Base-by-base conservation (phyloP, 2,888 invertebrate species). In the Chydorus sphaericus region DNA sequence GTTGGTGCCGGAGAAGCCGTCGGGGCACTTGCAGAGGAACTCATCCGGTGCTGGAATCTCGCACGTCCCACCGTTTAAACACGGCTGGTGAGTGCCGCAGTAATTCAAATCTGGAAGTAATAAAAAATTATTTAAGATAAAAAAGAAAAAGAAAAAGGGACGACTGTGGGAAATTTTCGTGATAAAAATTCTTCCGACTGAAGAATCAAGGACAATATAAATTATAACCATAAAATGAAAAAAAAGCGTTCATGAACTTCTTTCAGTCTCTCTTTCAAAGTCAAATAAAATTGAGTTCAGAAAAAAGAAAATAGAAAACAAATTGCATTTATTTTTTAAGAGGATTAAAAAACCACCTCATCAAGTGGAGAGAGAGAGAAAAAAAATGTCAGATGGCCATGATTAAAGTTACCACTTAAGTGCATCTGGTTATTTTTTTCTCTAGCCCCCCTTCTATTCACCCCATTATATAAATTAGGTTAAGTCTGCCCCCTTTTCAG, bases 21-120 rank as follows among this genome's bases (percentile, higher is more conserved):
- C 86, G 51, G 87, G 85, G 71, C 94, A 94, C 59, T 85, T 84
- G 75, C 94, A 94, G 64, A 82, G 77, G 75, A 91, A 94, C 69
- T 85, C 83, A 73, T 92, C 89, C 36, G 92, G 91, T 57, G 86
- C 88, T 23, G 88, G 89, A 74, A 93, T 92, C 72, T 88, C 86
- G 75, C 94, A 94, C 55, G 90, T 87, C 61, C 92, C 93, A 58
- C 89, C 88, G 73, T 94, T 92, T 69, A 82, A 81, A 70, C 93
- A 94, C 8, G 93, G 93, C 71, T 88, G 86, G 73, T 91, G 90
- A 48, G 90, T 90, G 60, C 92, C 92, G 73, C 93, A 94, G 73
- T 88, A 92, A 75, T 94, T 92, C 66, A 94, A 77, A 75, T 94
- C 93, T 88, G 73, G 36, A n/a, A n/a, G n/a, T n/a, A n/a, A n/a